Conservation (phyloP, 2,113 vertebrate genomes). For the Mastomys coucha region DNA sequence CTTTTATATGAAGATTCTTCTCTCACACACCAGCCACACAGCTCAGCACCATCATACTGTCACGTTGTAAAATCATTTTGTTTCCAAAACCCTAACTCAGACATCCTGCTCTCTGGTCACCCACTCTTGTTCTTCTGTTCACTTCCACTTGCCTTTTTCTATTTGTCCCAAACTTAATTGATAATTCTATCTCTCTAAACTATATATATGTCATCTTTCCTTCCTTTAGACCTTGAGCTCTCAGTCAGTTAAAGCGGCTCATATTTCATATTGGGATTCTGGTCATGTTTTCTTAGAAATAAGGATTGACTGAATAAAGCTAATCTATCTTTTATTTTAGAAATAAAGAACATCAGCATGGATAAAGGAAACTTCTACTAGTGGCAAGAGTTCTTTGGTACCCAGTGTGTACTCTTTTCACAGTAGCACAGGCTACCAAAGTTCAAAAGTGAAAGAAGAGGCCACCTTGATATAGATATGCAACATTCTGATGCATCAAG, state of each 20-base stretch:
- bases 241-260: background rate
- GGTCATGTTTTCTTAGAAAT: background rate
- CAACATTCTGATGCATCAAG: background rate
- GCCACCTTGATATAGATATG: background rate
- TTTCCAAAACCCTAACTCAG: background rate
- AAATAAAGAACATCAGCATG: background rate
- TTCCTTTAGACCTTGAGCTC: background rate
- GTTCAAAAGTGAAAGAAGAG: slow-evolving; percentile 25
- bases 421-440: background rate
- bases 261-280: slow-evolving; percentile 4
- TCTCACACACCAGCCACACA: no score
- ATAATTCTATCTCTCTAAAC: background rate
- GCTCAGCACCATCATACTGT: background rate
- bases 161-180: background rate
- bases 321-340: background rate
- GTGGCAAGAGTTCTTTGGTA: background rate
- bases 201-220: background rate
- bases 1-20: background rate
- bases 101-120: background rate
- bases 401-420: background rate
- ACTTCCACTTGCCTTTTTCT: background rate
- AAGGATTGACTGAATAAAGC: background rate
- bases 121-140: background rate
- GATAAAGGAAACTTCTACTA: background rate
- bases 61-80: background rate